Percentiles rank a stretch among this genome's conserved stretches.
These are phyloP conservation scores for Dinocampus coccinellae DNA, from an alignment of 2,888 invertebrate species.

Conservation along the genomic window DNA sequence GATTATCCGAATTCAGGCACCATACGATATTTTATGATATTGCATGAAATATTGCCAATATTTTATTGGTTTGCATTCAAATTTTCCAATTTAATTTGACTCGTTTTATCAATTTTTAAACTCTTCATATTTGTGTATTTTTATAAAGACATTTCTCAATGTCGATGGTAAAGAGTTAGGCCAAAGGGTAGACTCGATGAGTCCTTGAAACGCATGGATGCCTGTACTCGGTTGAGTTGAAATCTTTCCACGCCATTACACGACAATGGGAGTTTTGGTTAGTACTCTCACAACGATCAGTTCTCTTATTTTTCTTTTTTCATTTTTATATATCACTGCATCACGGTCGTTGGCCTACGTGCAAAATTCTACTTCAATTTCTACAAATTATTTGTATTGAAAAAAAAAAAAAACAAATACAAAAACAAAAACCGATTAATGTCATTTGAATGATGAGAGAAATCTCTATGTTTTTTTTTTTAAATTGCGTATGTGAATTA, in stretches of 20 bases:
- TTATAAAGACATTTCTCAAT: background rate
- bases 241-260: constrained; percentile 45
- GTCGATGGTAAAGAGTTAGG: background rate
- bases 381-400: constrained; percentile 3
- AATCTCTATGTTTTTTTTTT: background rate
- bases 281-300: constrained; percentile 33
- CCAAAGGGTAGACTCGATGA: background rate
- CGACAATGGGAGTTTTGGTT: constrained; percentile 45
- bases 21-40: too few relatives aligned
- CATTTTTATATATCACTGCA: constrained; percentile 51
- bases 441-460: background rate
- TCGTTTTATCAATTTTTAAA: background rate
- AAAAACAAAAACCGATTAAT: background rate
- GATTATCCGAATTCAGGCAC: background rate
- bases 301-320: constrained; percentile 21
- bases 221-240: constrained; percentile 21
- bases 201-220: constrained; percentile 19
- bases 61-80: background rate
- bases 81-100: too few relatives aligned
- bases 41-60: too few relatives aligned
- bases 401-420: background rate
- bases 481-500: background rate
- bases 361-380: constrained; percentile 41
- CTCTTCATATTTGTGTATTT: background rate
- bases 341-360: constrained; percentile 42